Evolutionary conservation across 2,888 invertebrate genomes (phyloP).

Genomic region (Nemoura dubitans): DNA sequence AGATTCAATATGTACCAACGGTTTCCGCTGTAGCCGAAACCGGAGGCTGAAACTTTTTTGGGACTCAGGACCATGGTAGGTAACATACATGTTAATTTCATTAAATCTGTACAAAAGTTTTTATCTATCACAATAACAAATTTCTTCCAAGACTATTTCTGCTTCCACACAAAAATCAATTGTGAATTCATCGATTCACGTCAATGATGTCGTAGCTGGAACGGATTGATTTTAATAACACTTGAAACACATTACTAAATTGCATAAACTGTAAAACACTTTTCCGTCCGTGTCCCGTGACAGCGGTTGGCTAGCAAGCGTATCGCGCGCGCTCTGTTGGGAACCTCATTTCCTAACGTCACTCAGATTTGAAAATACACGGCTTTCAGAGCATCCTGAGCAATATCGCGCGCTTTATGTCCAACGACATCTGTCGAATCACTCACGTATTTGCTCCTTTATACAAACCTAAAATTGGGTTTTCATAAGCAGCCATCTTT

Average conservation of each 20-base stretch:
- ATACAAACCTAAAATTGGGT: constrained; percentile 25
- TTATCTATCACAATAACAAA: too few species aligned
- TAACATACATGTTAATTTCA: too few species aligned
- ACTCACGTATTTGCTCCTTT: not conserved
- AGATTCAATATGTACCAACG: not conserved
- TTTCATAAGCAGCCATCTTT: not conserved
- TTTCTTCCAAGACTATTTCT: too few species aligned
- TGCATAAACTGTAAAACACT: not conserved
- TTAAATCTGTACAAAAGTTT: too few species aligned
- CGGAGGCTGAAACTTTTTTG: too few species aligned
- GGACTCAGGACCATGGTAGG: too few species aligned
- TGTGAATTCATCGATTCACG: too few species aligned
- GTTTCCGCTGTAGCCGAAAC: too few species aligned
- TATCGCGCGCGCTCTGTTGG: not conserved
- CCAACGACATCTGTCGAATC: constrained; percentile 21
- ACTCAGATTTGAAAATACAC: not conserved
- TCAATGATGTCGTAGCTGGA: not conserved
- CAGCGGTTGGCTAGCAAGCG: not conserved
- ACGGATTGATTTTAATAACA: not conserved
- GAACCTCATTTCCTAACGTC: constrained; percentile 25
- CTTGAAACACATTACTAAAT: not conserved
- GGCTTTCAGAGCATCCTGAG: not conserved
- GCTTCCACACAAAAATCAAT: too few species aligned
- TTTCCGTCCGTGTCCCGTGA: not conserved
- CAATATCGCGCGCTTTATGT: not conserved